phyloP scores from a whole-genome alignment of 2,888 invertebrate genomes.

The Prosopocoilus inquinatus region DNA sequence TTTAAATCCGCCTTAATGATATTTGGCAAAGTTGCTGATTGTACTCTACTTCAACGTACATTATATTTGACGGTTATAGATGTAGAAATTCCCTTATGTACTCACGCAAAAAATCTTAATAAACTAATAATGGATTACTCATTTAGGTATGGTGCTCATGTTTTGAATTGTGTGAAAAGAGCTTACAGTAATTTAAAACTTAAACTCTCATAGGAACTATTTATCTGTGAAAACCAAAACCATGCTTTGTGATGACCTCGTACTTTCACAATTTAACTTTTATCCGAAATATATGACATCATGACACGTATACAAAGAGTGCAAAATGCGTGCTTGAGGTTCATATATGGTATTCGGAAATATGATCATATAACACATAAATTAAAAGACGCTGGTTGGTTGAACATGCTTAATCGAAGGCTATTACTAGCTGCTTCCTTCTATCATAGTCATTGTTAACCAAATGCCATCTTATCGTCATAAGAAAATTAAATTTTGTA shows the following conservation, averaged over 20 bases:
- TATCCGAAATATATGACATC: not conserved
- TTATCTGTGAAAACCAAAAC: not conserved
- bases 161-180: not conserved
- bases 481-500: too few species aligned
- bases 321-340: conserved; percentile 3
- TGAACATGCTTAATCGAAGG: not conserved
- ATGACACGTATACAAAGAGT: conserved; percentile 1
- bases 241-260: not conserved
- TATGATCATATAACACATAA: conserved; percentile 7
- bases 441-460: not conserved
- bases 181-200: not conserved
- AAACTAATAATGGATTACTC: not conserved
- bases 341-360: not conserved
- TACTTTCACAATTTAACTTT: not conserved
- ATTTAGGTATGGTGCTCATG: not conserved
- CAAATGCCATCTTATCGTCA: not conserved
- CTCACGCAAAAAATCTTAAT: too few species aligned
- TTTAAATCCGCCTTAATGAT: too few species aligned
- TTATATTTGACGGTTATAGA: too few species aligned
- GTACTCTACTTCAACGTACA: too few species aligned
- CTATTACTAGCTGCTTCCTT: not conserved
- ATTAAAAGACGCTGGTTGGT: not conserved
- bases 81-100: too few species aligned
- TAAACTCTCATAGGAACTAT: not conserved
- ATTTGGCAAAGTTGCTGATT: too few species aligned